These are phyloP conservation scores for Nemoura dubitans DNA, from an alignment of 2,888 invertebrate genomes.

Conservation along the genomic window DNA sequence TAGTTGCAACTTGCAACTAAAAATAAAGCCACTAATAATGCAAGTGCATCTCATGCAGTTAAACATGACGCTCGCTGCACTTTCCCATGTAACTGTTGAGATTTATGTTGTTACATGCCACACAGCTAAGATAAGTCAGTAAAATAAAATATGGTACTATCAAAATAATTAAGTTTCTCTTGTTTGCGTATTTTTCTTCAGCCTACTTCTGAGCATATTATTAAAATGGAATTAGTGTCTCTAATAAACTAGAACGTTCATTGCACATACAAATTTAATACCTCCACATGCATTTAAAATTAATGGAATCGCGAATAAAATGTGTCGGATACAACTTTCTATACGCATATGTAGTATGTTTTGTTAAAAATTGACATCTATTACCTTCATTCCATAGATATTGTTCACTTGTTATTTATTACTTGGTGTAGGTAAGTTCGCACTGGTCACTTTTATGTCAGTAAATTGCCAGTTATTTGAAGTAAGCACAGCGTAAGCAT, in stretches of 20 bases:
- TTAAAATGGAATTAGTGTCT: not conserved
- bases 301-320: not conserved
- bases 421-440: too few relatives aligned
- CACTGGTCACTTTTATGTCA: not conserved
- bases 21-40: not conserved
- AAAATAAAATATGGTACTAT: not conserved
- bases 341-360: not conserved
- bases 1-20: too few relatives aligned
- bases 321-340: not conserved
- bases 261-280: not conserved
- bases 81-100: not conserved
- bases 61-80: not conserved
- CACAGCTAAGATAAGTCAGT: not conserved
- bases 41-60: not conserved
- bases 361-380: not conserved
- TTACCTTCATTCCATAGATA: too few relatives aligned
- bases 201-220: not conserved
- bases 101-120: not conserved
- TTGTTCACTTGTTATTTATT: too few relatives aligned
- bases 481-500: not conserved
- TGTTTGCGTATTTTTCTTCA: not conserved
- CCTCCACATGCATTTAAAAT: not conserved
- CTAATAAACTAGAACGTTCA: not conserved
- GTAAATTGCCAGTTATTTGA: not conserved
- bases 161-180: not conserved